Evolutionary conservation across 2,113 vertebrate genomes (phyloP), one percentile per base, ranked within the genome.

Genomic region (Chunga burmeisteri): DNA sequence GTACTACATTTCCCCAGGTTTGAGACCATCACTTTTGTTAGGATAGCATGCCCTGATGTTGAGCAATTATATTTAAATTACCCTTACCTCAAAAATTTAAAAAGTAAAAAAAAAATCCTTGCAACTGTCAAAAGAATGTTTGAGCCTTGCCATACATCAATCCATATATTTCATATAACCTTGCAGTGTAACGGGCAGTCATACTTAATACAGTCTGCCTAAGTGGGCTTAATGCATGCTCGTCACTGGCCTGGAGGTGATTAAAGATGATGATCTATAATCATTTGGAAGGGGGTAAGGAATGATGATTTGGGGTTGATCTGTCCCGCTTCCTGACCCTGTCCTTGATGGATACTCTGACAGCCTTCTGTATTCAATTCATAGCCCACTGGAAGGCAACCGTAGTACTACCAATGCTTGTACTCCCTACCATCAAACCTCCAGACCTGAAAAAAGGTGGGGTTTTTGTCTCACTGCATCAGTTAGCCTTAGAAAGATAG

Each of bases 181-280:
- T 80, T 75, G 73, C 46, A 82, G 66, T 17, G 61, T 29, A 34
- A 61, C 42, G 81, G 68, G 65, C 46, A 80, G 79, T 71, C 67
- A 72, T 30, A 82, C 77, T 87, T 82, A 61, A 61, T 92, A 81
- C 65, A 79, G 81, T n/a, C 90, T 91, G 94, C 78, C 4, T 46
- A 79, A 96, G 81, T 47, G 73, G 56, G 52, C n/a, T 81, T 87
- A 96, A 63, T 87, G 78, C 70, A 14, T 44, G 73, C 61, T 91
- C 50, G 25, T 95, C 74, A 53, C 66, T 87, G 90, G 44, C 74
- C 90, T 81, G 74, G 38, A 56, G 56, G 74, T 65, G 70, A 85
- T 94, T 65, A 56, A 49, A 72, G 70, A 53, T 72, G 79, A 81
- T 81, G 78, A 55, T 73, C 42, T 52, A 11, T 68, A 61, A 49